phyloP scores from a whole-genome alignment of 2,797 vertebrate genomes.

The Peromyscus attwateri region DNA sequence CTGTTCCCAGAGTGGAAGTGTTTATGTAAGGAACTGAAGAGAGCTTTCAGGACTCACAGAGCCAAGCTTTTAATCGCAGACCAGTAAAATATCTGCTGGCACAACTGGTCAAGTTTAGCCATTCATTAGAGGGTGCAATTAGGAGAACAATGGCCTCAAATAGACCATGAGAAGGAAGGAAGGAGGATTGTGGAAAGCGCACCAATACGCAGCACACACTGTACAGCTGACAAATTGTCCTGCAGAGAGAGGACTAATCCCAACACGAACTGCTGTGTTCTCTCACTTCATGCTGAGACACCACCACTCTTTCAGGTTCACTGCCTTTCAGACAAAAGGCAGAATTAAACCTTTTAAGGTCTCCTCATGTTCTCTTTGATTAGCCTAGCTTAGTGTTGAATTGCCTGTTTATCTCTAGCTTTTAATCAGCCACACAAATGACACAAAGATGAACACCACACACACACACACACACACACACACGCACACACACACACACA shows the following conservation, averaged over 20 bases:
- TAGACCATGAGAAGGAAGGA: neutral
- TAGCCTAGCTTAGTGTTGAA: constrained; percentile 52
- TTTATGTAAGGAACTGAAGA: constrained; percentile 55
- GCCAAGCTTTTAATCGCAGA: constrained; percentile 54
- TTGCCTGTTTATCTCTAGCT: constrained; percentile 67
- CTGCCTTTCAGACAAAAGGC: constrained; percentile 72
- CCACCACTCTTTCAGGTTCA: constrained; percentile 35
- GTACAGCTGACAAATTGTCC: neutral
- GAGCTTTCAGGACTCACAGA: constrained; percentile 54
- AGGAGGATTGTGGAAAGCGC: neutral
- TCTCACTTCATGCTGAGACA: neutral
- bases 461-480: neutral
- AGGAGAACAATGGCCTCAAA: constrained; percentile 56
- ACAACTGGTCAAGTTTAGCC: neutral
- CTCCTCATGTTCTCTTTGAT: constrained; percentile 43
- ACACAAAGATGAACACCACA: constrained; percentile 41
- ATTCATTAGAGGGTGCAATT: constrained; percentile 36
- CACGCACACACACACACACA: neutral
- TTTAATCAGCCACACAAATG: constrained; percentile 76
- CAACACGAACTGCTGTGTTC: neutral
- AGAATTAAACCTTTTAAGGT: constrained; percentile 64
- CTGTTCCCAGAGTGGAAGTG: neutral
- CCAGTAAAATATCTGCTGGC: neutral
- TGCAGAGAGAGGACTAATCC: constrained; percentile 19
- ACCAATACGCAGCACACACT: neutral